Percentiles rank a stretch among this genome's conserved stretches.
Evolutionary conservation across 2,888 invertebrate genomes (phyloP).

Genomic region (Meiosimyza platycephala): DNA sequence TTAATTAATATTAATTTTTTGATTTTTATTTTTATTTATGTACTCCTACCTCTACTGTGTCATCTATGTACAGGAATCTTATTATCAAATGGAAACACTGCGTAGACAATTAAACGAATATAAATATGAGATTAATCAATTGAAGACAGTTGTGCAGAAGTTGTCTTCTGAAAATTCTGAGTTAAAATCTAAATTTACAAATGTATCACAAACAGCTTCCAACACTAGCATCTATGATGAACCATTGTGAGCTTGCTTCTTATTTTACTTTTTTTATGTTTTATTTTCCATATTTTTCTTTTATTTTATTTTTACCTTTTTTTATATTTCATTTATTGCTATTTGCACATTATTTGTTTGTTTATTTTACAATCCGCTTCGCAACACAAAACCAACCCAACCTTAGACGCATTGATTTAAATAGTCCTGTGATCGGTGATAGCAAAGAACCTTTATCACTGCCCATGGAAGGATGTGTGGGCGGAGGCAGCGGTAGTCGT

Average conservation of each 20-base stretch:
- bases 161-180: constrained; percentile 84
- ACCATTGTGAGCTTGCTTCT: constrained; percentile 61
- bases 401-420: constrained; percentile 63
- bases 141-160: constrained; percentile 75
- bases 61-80: constrained; percentile 43
- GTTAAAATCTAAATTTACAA: constrained; percentile 71
- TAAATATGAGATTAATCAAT: constrained; percentile 64
- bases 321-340: constrained; percentile 41
- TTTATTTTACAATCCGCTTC: constrained; percentile 35
- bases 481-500: constrained; percentile 35
- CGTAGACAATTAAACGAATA: constrained; percentile 65
- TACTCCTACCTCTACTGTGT: constrained; percentile 24
- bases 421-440: constrained; percentile 60
- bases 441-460: constrained; percentile 64
- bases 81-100: constrained; percentile 63
- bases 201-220: constrained; percentile 46
- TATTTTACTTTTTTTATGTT: constrained; percentile 39
- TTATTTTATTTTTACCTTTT: constrained; percentile 33
- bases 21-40: constrained; percentile 37
- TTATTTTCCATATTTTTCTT: constrained; percentile 40
- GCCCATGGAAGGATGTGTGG: constrained; percentile 49
- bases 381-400: background rate
- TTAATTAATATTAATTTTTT: constrained; percentile 41
- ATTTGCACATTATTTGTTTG: constrained; percentile 36
- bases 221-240: constrained; percentile 64